Evolutionary conservation across 2,888 invertebrate species (phyloP).

Genomic region (Tetrapedia diversipes): DNA sequence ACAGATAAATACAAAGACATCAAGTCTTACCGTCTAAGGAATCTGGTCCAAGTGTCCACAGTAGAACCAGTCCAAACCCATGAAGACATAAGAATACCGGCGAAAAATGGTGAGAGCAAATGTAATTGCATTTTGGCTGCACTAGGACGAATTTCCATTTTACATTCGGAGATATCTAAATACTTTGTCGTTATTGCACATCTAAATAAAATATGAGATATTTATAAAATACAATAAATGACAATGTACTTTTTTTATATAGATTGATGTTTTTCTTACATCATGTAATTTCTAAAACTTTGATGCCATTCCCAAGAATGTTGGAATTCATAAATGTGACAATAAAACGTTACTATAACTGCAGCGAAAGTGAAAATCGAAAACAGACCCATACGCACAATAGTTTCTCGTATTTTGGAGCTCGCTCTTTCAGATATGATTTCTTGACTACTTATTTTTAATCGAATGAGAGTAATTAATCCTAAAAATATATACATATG

Average conservation of each 20-base stretch:
- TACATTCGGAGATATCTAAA: conserved; percentile 85
- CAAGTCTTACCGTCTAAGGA: conserved; percentile 89
- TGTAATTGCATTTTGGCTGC: conserved; percentile 92
- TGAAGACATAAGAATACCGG: conserved; percentile 94
- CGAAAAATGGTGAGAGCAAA: conserved; percentile 91
- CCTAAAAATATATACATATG: conserved; percentile 83
- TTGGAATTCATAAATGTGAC: conserved; percentile 92
- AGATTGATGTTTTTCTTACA: conserved; percentile 86
- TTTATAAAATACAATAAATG: background rate
- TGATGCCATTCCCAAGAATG: conserved; percentile 90
- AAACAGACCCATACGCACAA: conserved; percentile 93
- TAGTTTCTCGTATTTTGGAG: conserved; percentile 93
- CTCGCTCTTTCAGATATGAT: conserved; percentile 93
- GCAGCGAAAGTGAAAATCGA: conserved; percentile 90
- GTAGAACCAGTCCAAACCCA: conserved; percentile 97
- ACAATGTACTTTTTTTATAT: background rate
- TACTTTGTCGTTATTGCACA: conserved; percentile 82
- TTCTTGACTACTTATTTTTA: conserved; percentile 92
- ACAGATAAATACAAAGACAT: background rate
- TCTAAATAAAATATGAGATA: conserved; percentile 72
- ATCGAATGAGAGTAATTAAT: conserved; percentile 90
- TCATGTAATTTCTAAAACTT: conserved; percentile 90
- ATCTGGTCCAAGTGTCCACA: conserved; percentile 92
- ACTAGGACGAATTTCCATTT: conserved; percentile 89
- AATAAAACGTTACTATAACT: conserved; percentile 91